These are phyloP conservation scores for Typhlomys cinereus DNA, from an alignment of 2,113 vertebrate genomes.

Conservation along the genomic window DNA sequence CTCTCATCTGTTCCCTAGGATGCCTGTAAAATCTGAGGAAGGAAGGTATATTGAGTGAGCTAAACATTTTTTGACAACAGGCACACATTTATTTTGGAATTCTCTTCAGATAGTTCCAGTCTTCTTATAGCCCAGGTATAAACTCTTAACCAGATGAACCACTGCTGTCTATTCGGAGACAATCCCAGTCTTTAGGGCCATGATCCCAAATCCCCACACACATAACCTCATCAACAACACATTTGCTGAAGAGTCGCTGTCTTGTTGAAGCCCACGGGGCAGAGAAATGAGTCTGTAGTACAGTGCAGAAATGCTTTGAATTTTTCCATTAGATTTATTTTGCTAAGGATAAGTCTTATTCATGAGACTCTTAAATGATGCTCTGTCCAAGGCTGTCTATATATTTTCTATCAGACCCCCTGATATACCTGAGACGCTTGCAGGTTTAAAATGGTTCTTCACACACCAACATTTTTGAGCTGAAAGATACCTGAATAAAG, in stretches of 20 bases:
- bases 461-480: neutral
- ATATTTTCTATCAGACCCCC: neutral
- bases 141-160: too few species aligned
- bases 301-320: neutral
- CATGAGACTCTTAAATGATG: neutral
- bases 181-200: neutral
- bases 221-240: neutral
- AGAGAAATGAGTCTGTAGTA: neutral
- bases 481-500: neutral
- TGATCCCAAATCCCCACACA: neutral
- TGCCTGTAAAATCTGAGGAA: slow-evolving; percentile 28
- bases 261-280: neutral
- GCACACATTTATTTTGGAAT: slow-evolving; percentile 41
- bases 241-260: neutral
- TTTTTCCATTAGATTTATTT: neutral
- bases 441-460: slow-evolving; percentile 12
- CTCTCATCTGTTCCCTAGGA: slow-evolving; percentile 20
- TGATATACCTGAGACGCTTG: neutral
- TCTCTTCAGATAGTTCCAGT: slow-evolving; percentile 52
- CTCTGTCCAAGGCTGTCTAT: neutral
- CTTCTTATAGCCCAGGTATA: too few species aligned
- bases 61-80: slow-evolving; percentile 44
- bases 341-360: neutral
- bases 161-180: neutral
- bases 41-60: neutral